These are phyloP conservation scores for Aplysina aerophoba DNA, from an alignment of 37 sponge, comb jelly and placozoan genomes.

Conservation along the genomic window DNA sequence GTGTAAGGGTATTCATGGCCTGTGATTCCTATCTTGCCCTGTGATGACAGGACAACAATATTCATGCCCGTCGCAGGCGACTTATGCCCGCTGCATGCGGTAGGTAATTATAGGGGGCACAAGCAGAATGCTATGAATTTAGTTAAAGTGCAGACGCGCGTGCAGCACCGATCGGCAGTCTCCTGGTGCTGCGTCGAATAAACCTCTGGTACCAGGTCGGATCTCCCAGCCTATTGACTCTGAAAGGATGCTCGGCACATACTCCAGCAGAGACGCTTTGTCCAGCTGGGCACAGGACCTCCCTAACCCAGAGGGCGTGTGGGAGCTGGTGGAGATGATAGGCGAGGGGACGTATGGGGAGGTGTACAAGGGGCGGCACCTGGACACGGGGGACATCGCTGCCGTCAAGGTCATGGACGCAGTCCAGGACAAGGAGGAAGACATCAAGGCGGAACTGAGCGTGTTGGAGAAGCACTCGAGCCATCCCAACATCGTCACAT, in stretches of 20 bases:
- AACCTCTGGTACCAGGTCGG: too few relatives aligned
- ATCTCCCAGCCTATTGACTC: too few relatives aligned
- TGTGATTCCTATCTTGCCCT: too few relatives aligned
- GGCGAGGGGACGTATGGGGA: slow-evolving; percentile 87
- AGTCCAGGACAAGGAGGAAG: slow-evolving; percentile 43
- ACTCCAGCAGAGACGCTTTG: slow-evolving; percentile 11
- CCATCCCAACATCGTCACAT: slow-evolving; percentile 81
- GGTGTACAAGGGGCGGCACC: slow-evolving; percentile 76
- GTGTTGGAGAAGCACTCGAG: slow-evolving; percentile 52
- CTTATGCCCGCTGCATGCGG: too few relatives aligned
- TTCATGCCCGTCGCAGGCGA: too few relatives aligned
- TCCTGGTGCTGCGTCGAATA: too few relatives aligned
- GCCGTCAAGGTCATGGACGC: slow-evolving; percentile 88
- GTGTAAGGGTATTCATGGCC: too few relatives aligned
- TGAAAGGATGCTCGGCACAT: not conserved
- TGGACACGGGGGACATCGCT: slow-evolving; percentile 65
- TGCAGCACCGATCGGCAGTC: too few relatives aligned
- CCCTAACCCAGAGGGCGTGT: slow-evolving; percentile 68
- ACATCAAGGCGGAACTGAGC: slow-evolving; percentile 29
- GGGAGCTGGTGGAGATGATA: slow-evolving; percentile 85
- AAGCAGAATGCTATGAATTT: too few relatives aligned
- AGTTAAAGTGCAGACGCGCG: too few relatives aligned
- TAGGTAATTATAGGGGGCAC: too few relatives aligned
- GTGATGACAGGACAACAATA: too few relatives aligned
- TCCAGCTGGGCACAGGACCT: slow-evolving; percentile 48